Conservation (phyloP, 2,797 vertebrate species). For the Lagodon rhomboides region DNA sequence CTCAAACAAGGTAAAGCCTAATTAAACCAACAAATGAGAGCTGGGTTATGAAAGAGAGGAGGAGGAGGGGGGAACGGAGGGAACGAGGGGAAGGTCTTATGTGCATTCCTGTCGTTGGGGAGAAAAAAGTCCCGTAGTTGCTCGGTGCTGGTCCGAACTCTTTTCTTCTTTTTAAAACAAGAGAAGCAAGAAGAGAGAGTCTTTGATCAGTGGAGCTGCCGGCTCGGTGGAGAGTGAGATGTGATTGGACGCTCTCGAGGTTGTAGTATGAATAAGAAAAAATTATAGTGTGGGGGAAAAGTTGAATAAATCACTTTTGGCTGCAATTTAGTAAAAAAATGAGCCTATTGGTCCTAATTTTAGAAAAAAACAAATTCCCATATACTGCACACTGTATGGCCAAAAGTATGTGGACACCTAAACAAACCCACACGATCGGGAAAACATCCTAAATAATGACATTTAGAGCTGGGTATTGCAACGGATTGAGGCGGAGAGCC, state of each 20-base stretch:
- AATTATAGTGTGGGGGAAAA: too few species aligned
- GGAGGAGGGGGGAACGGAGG: neutral
- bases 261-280: neutral
- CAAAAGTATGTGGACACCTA: neutral
- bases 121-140: constrained; percentile 1
- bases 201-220: constrained; percentile 32
- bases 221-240: neutral
- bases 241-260: neutral
- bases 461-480: neutral
- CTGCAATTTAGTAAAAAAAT: neutral
- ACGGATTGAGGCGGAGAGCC: too few species aligned
- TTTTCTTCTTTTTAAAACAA: constrained; percentile 16
- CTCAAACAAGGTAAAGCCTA: constrained; percentile 65
- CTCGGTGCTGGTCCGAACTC: neutral
- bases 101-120: constrained; percentile 51
- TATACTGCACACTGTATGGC: neutral
- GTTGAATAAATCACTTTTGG: neutral
- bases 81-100: constrained; percentile 37
- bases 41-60: constrained; percentile 56
- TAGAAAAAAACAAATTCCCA: neutral
- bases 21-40: constrained; percentile 60
- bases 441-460: neutral
- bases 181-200: neutral
- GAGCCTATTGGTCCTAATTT: neutral
- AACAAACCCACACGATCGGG: neutral